Base-by-base conservation (phyloP, 2,113 vertebrate genomes). In the Pachycephala philippinensis region DNA sequence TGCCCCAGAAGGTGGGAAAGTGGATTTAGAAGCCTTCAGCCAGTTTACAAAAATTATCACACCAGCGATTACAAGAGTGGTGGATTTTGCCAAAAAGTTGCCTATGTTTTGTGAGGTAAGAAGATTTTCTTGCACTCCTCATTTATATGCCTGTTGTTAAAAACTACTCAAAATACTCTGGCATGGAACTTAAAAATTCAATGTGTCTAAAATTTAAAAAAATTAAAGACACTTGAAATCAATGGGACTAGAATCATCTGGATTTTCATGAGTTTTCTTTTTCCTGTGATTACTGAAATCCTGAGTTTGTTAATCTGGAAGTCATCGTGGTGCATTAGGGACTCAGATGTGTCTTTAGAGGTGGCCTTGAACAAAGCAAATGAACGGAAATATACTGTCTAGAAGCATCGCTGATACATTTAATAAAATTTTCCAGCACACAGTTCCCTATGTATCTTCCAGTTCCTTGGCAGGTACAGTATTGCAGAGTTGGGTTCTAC, bases 41-140 rank as follows among this genome's bases (percentile, higher is more conserved):
- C 99, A 99, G 98, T 99, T 99, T 98, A 99, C 99, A 98, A 99
- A 99, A 99, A 99, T 99, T 97, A 99, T 99, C 99, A 99, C 99
- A 98, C 99, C 99, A 98, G 99, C 99, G 98, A 99, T 99, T 98
- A 99, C 99, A 93, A 98, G 99, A 98, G 99, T 99, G 98, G 99
- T 99, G 98, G 99, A 99, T 99, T 99, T 99, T 99, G 99, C 99
- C 99, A 99, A 99, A 99, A 99, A 99, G 98, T 98, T 99, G 98
- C 99, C 99, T 97, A 99, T 99, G 99, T 99, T 99, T 97, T 99
- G 99, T 98, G 99, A 99, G 99, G 99, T 99, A 92, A 97, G 98
- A 80, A 88, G 85, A 77, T 33, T 70, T 93, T 72, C 80, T 78
- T 96, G 81, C 45, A 17, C 66, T 50, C 56, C 42, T 94, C 33